Evolutionary conservation across 2,888 invertebrate species (phyloP), one percentile per base, ranked within the genome.

Genomic region (Heliconius ethilla): DNA sequence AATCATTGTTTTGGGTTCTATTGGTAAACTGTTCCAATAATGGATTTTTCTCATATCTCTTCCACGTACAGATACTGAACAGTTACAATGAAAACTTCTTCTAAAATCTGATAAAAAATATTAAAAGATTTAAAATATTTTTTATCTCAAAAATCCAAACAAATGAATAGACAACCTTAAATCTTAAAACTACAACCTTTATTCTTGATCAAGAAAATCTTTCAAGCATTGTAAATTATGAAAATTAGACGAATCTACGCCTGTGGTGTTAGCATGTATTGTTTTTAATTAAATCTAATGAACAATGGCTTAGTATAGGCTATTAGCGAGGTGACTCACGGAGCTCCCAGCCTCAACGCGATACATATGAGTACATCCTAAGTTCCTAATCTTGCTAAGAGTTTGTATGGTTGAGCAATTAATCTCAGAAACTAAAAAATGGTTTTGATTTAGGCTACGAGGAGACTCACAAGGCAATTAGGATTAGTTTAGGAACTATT

Each of bases 241-340:
- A 79, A 79, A 79, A 81, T 80, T 79, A 75, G 75, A 76, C 77
- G 74, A 74, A 78, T 73, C 78, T 75, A 75, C 79, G 80, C 80
- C 78, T 78, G 80, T 78, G 25, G 7, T 25, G 81, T 76, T 76
- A 66, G 67, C 73, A 62, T 70, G 72, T 78, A 81, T 83, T 83
- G 82, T 82, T 79, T 78, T 76, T 76, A 79, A 82, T 81, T 81
- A 79, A 78, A 76, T 79, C 80, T 82, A 82, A 83, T 81, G 80
- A 82, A 81, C 79, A 82, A 82, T 75, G 75, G 81, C 78, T 81
- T 81, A 81, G 82, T 82, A 81, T 78, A 81, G 81, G 78, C 77
- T 40, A 73, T 75, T 65, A 75, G 73, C 69, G 66, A 67, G 51
- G 78, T 83, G 82, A 83, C 62, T 83, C 82, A 82, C 40, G 45